Base-by-base conservation (phyloP, 2,888 invertebrate genomes). In the Adelphocoris suturalis region DNA sequence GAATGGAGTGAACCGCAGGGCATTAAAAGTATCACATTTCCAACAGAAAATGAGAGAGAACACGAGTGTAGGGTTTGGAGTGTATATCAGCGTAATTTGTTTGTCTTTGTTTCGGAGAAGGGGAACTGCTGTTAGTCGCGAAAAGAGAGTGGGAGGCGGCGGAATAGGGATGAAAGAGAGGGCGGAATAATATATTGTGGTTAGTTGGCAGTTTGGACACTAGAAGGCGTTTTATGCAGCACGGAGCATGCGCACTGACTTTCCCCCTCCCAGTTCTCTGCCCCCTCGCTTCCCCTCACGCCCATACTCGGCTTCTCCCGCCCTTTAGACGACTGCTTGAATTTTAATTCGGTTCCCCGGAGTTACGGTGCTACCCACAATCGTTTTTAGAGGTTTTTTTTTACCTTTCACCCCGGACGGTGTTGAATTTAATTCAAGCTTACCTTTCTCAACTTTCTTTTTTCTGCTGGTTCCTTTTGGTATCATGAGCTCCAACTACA, bases 151-250 rank as follows among this genome's bases (percentile, higher is more conserved):
- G 37, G 89, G 96, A 96, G 0, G 97, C 97, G 47, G 96, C 96
- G 0, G 97, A 96, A 0, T 97, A 97, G 0, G 97, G 96, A 92
- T 97, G 97, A 91, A 95, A 95, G 0, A 96, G 97, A 96, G 96
- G 0, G 96, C 96, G 0, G 97, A 97, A 86, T 86, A 75, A 86
- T 86, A 86, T 68, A 86, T 86, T 61, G 75, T 19, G 75, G 86
- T 86, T 86, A 86, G 86, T 86, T 86, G 86, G 86, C 86, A 86
- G 68, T 86, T 86, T 86, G 86, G 86, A 48, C 86, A 75, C n/a
- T 19, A 86, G 86, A 86, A 68, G 86, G 86, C 75, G 86, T 19
- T 19, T n/a, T 61, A 85, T 86, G 86, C 86, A 75, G 86, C 86
- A 48, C 75, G 86, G 86, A n/a, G 86, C 86, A 19, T 75, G 86